Evolutionary conservation across 2,113 vertebrate genomes (phyloP).

Genomic region (Elachura formosa): DNA sequence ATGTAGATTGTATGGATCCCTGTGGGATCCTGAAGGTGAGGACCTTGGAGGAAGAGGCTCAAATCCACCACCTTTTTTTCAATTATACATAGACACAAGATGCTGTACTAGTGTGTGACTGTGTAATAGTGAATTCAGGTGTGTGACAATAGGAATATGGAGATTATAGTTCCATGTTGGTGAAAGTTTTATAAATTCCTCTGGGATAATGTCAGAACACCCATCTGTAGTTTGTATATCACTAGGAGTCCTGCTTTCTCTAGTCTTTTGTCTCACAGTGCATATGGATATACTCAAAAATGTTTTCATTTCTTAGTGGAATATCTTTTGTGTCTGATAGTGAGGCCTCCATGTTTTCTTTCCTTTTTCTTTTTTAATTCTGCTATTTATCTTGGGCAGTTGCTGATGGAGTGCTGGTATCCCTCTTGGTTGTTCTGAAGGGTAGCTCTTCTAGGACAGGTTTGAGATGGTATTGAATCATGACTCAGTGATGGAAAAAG

Average conservation of each 20-base stretch:
- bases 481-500: background rate
- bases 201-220: slow-evolving; percentile 2
- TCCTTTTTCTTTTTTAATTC: background rate
- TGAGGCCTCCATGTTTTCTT: background rate
- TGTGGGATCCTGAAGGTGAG: slow-evolving; percentile 19
- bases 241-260: background rate
- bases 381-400: background rate
- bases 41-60: background rate
- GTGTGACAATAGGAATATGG: background rate
- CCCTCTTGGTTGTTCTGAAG: background rate
- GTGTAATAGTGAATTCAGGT: background rate
- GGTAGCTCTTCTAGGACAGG: background rate
- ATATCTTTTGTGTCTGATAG: background rate
- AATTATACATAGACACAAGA: background rate
- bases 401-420: background rate
- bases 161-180: background rate
- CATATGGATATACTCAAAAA: background rate
- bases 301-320: background rate
- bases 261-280: background rate
- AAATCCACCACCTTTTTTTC: background rate
- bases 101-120: background rate
- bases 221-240: background rate
- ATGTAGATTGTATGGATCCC: background rate
- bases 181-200: background rate
- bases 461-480: background rate